A percentile compares a stretch with the other conserved stretches of the same genome.
phyloP scores from a whole-genome alignment of 1,140 invertebrate species.

The Zaprionus nigranus region DNA sequence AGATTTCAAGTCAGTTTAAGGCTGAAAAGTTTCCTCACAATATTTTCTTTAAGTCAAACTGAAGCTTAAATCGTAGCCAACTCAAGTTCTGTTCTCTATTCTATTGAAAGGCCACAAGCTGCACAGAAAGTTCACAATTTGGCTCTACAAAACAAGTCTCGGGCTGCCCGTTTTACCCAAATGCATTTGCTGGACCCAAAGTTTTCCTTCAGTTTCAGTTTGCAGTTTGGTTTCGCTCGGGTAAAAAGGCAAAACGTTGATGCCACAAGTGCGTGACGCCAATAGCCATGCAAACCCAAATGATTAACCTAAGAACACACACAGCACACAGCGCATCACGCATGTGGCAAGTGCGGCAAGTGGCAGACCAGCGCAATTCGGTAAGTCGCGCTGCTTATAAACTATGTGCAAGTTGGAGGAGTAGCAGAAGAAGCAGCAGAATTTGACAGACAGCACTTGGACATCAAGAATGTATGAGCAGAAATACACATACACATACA shows the following conservation, averaged over 20 bases:
- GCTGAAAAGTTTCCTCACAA: too few species aligned
- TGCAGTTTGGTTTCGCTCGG: neutral
- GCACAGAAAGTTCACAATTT: neutral
- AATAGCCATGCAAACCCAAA: conserved; percentile 36
- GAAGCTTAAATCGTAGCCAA: neutral
- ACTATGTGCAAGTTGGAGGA: conserved; percentile 4
- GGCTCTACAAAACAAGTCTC: neutral
- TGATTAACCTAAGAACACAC: conserved; percentile 51
- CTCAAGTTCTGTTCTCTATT: neutral
- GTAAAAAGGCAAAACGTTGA: neutral
- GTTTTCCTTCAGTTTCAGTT: neutral
- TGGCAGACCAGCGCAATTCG: conserved; percentile 9
- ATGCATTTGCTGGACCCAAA: conserved; percentile 3
- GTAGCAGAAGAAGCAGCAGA: neutral
- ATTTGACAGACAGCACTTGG: conserved; percentile 28
- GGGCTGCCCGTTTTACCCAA: neutral
- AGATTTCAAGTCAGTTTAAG: neutral
- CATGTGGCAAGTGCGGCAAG: neutral
- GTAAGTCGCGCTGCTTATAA: conserved; percentile 18
- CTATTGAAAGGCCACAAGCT: neutral
- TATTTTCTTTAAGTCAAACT: neutral
- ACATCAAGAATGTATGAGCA: conserved; percentile 42
- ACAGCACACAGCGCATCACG: neutral
- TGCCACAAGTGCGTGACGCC: conserved; percentile 46
- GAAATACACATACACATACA: neutral